Base-by-base conservation (phyloP, 2,888 invertebrate species). In the Cryptocephalus moraei region DNA sequence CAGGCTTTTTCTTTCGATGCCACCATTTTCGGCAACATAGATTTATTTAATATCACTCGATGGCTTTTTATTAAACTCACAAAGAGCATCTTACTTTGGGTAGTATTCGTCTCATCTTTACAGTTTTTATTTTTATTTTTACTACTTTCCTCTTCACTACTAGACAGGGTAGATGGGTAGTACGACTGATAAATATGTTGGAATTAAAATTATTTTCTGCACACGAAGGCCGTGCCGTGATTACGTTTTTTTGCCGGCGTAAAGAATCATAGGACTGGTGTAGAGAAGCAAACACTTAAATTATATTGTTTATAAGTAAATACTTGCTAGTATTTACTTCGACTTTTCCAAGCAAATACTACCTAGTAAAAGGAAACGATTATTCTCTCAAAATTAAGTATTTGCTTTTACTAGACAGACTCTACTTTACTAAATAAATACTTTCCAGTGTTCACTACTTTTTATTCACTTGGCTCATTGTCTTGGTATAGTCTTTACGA, bases 1-100 rank as follows among this genome's bases (percentile, higher is more conserved):
- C 46, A 42, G 14, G 46, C 33, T 38, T 42, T 46, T 46, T 46
- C 46, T 46, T 46, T 46, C 42, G 22, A 34, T 41, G 42, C 42
- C 32, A 31, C 42, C 31, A 41, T 46, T 10, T 39, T 39, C 32
- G 45, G 32, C 39, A 45, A 39, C 45, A 45, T 39, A 39, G 12
- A 39, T 32, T 45, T 45, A 45, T 39, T 45, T 11, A 45, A n/a
- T n/a, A n/a, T n/a, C n/a, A n/a, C n/a, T n/a, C n/a, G n/a, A n/a
- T n/a, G n/a, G n/a, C n/a, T n/a, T n/a, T n/a, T n/a, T n/a, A n/a
- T n/a, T n/a, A n/a, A n/a, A n/a, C n/a, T n/a, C n/a, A n/a, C n/a
- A n/a, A n/a, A n/a, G n/a, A n/a, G n/a, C n/a, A n/a, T n/a, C n/a
- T n/a, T n/a, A n/a, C n/a, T n/a, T n/a, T n/a, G 14, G n/a, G n/a